These are phyloP conservation scores for Pheosia gnoma DNA, from an alignment of 2,888 invertebrate genomes.

Conservation along the genomic window DNA sequence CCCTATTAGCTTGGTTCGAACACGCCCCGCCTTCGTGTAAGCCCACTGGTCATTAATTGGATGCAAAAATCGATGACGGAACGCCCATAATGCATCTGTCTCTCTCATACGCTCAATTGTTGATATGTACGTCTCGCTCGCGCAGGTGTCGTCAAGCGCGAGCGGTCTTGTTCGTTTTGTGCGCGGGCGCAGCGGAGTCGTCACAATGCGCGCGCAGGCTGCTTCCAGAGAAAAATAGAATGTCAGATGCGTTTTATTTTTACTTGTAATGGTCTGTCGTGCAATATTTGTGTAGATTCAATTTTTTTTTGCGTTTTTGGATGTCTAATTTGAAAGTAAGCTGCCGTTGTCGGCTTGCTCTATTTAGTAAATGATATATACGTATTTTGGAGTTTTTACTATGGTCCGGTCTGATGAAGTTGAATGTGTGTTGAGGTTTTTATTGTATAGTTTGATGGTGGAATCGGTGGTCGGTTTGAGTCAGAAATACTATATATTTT, in stretches of 20 bases:
- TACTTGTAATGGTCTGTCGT: slow-evolving; percentile 60
- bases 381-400: slow-evolving; percentile 25
- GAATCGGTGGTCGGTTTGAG: not conserved
- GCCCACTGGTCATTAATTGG: slow-evolving; percentile 84
- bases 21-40: slow-evolving; percentile 74
- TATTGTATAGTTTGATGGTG: slow-evolving; percentile 20
- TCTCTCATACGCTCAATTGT: slow-evolving; percentile 36
- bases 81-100: slow-evolving; percentile 66
- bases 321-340: slow-evolving; percentile 68
- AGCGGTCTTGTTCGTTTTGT: slow-evolving; percentile 68
- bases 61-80: slow-evolving; percentile 68
- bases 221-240: slow-evolving; percentile 79
- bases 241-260: slow-evolving; percentile 67
- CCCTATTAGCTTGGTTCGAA: slow-evolving; percentile 77
- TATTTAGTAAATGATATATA: slow-evolving; percentile 34
- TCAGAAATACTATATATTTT: too few species aligned
- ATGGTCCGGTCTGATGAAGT: slow-evolving; percentile 45
- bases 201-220: slow-evolving; percentile 71
- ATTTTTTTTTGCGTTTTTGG: slow-evolving; percentile 51
- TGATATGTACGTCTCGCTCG: slow-evolving; percentile 44
- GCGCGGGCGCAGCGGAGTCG: slow-evolving; percentile 66
- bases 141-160: slow-evolving; percentile 47
- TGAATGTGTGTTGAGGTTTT: slow-evolving; percentile 50
- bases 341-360: slow-evolving; percentile 47
- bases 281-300: slow-evolving; percentile 79